Percentiles rank a stretch among this genome's conserved stretches.
These are phyloP conservation scores for Eupeodes luniger DNA, from an alignment of 2,888 invertebrate species.

Conservation along the genomic window DNA sequence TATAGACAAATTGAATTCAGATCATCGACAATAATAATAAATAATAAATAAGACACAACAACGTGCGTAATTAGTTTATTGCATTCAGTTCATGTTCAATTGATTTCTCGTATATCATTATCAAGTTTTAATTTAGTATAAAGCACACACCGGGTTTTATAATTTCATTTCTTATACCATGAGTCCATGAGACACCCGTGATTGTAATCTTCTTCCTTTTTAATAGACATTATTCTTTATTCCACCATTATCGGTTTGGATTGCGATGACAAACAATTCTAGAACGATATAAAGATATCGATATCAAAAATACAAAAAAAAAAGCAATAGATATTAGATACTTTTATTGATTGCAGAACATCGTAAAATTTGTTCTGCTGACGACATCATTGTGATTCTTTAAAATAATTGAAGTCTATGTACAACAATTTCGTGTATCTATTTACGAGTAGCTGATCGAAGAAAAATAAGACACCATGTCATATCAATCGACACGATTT, in stretches of 20 bases:
- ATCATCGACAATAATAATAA: constrained; percentile 57
- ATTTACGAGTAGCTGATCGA: constrained; percentile 6
- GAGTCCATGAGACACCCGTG: background rate
- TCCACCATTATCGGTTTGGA: background rate
- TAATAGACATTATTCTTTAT: background rate
- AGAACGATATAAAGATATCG: constrained; percentile 23
- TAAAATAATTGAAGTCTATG: constrained; percentile 23
- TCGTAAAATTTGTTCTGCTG: constrained; percentile 38
- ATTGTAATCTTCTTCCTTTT: constrained; percentile 12
- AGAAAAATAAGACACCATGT: constrained; percentile 15
- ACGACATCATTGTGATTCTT: constrained; percentile 31
- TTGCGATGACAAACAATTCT: constrained; percentile 40
- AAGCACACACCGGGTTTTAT: background rate
- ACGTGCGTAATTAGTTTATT: constrained; percentile 67
- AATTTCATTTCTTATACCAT: background rate
- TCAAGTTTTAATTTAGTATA: background rate
- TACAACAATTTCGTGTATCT: constrained; percentile 46
- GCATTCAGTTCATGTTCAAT: constrained; percentile 47
- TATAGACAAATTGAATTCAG: constrained; percentile 57
- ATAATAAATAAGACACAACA: constrained; percentile 19
- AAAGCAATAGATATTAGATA: constrained; percentile 10
- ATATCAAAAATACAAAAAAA: constrained; percentile 1
- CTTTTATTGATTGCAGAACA: background rate
- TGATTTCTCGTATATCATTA: constrained; percentile 29
- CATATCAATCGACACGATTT: constrained; percentile 65